A percentile compares a stretch with the other conserved stretches of the same genome.
Conservation (phyloP, 1,140 invertebrate species). For the Hylaeus anthracinus region DNA sequence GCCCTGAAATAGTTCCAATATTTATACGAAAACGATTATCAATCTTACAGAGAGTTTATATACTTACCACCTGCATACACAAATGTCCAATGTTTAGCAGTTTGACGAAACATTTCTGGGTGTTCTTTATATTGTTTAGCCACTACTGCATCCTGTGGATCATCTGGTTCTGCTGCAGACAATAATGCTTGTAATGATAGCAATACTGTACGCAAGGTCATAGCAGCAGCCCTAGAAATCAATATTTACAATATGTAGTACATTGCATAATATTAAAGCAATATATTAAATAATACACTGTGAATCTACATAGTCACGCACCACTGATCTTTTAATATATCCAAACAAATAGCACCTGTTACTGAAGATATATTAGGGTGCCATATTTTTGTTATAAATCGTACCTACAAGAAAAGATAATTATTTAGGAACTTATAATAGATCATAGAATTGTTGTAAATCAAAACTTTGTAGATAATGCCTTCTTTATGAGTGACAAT, state of each 20-base stretch:
- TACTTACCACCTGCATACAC: conserved; percentile 92
- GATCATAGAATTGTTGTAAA: neutral
- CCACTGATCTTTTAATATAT: conserved; percentile 99
- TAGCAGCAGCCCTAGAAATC: conserved; percentile 95
- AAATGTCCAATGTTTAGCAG: conserved; percentile 97
- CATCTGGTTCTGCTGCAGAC: conserved; percentile 96
- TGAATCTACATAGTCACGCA: conserved; percentile 71
- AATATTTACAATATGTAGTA: conserved; percentile 16
- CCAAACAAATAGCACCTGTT: conserved; percentile 99
- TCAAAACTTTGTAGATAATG: neutral
- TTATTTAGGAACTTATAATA: neutral
- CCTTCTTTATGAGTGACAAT: conserved; percentile 18
- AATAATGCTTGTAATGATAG: conserved; percentile 95
- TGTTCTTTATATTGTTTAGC: conserved; percentile 97
- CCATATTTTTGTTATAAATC: conserved; percentile 99
- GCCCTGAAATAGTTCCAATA: conserved; percentile 80
- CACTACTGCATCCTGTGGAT: conserved; percentile 98
- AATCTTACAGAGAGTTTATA: neutral
- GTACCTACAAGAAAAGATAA: conserved; percentile 82
- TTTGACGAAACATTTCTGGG: conserved; percentile 91
- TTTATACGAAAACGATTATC: conserved; percentile 5
- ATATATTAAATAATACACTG: conserved; percentile 2
- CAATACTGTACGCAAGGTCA: conserved; percentile 97
- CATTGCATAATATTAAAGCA: neutral
- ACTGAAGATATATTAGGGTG: conserved; percentile 99